Evolutionary conservation across 2,888 invertebrate genomes (phyloP).

Genomic region (Ectemnius cavifrons): DNA sequence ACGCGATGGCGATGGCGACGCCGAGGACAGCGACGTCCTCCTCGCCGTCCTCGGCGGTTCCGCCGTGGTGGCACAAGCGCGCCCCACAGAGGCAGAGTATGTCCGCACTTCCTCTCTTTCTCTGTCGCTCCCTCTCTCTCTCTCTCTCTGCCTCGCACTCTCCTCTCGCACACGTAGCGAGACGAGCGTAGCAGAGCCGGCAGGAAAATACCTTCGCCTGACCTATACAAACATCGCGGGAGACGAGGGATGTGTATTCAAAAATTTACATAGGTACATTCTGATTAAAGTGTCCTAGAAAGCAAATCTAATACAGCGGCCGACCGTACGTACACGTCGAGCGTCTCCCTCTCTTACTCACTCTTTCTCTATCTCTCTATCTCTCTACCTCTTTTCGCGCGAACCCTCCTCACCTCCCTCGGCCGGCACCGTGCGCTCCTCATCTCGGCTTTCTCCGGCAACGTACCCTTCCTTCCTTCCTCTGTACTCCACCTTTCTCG

Average conservation of each 20-base stretch:
- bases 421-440: background rate
- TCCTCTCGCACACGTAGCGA: too few relatives aligned
- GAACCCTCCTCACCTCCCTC: background rate
- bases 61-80: slow-evolving; percentile 29
- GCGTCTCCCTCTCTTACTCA: slow-evolving; percentile 14
- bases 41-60: slow-evolving; percentile 20
- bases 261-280: slow-evolving; percentile 79
- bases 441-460: background rate
- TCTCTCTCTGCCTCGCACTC: slow-evolving; percentile 29
- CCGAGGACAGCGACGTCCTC: slow-evolving; percentile 31
- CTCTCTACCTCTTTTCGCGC: slow-evolving; percentile 21
- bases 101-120: slow-evolving; percentile 24
- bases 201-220: slow-evolving; percentile 77
- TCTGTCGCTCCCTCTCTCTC: slow-evolving; percentile 35
- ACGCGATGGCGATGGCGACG: slow-evolving; percentile 59
- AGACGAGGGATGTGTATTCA: slow-evolving; percentile 76
- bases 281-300: slow-evolving; percentile 78
- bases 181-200: slow-evolving; percentile 27
- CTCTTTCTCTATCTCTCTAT: background rate
- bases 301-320: slow-evolving; percentile 76
- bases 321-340: slow-evolving; percentile 42
- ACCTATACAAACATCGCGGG: slow-evolving; percentile 77
- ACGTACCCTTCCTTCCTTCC: background rate
- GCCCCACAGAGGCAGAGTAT: slow-evolving; percentile 9
- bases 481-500: background rate